Conservation (phyloP, 2,113 vertebrate genomes). For the Thamnaconus septentrionalis region DNA sequence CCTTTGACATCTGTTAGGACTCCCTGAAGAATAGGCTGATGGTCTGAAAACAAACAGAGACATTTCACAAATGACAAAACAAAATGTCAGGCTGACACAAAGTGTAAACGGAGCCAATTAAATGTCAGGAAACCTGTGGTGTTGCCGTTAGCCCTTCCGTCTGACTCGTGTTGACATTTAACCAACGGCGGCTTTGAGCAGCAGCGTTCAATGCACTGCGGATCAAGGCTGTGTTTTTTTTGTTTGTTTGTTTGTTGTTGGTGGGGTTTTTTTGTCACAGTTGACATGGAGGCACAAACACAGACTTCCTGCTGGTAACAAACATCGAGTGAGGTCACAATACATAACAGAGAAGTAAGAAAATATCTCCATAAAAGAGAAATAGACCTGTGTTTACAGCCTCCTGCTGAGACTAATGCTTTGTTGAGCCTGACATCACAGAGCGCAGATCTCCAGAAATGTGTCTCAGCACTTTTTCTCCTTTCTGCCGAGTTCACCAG, state of each 20-base stretch:
- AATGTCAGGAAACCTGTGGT: constrained; percentile 11
- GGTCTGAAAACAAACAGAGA: neutral
- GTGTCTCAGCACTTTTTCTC: neutral
- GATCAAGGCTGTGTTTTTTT: neutral
- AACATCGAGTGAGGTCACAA: too few species aligned
- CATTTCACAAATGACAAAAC: neutral
- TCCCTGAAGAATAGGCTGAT: neutral
- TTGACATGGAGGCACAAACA: too few species aligned
- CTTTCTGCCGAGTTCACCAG: too few species aligned
- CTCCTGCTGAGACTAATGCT: neutral
- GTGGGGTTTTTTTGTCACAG: too few species aligned
- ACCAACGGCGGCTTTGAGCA: neutral
- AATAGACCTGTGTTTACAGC: too few species aligned
- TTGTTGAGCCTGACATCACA: too few species aligned
- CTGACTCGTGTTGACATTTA: constrained; percentile 1
- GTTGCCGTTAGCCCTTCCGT: neutral
- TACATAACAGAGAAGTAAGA: too few species aligned
- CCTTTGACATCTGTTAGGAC: neutral
- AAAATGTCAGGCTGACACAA: neutral
- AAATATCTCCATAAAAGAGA: too few species aligned
- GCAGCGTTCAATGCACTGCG: neutral
- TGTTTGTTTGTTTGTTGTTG: neutral
- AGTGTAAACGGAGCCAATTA: constrained; percentile 5
- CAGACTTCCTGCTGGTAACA: too few species aligned
- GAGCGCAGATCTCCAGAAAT: neutral